Evolutionary conservation across 2,797 vertebrate species (phyloP).

Genomic region (Cyprinodon diabolis): DNA sequence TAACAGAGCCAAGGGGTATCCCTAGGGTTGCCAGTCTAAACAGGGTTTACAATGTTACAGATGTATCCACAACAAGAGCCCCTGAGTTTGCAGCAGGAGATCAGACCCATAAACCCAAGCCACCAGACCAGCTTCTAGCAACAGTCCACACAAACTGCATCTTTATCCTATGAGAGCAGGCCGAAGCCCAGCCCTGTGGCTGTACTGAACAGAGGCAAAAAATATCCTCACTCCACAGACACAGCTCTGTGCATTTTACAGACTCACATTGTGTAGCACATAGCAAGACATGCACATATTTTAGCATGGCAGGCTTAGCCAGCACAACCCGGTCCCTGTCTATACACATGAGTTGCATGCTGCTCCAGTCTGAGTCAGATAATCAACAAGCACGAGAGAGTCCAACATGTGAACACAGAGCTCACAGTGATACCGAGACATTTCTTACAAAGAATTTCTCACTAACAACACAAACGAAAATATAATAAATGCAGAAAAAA

Average conservation of each 20-base stretch:
- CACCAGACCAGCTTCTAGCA: slow-evolving; percentile 53
- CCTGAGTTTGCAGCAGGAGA: slow-evolving; percentile 11
- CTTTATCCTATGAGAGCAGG: slow-evolving; percentile 73
- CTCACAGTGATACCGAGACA: slow-evolving; percentile 18
- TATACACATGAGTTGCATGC: slow-evolving; percentile 55
- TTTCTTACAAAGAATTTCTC: slow-evolving; percentile 25
- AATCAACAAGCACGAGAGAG: slow-evolving; percentile 48
- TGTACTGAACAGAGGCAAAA: slow-evolving; percentile 72
- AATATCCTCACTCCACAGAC: slow-evolving; percentile 77
- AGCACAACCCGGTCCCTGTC: slow-evolving; percentile 73
- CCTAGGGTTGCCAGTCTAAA: slow-evolving; percentile 57
- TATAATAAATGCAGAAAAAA: slow-evolving; percentile 7
- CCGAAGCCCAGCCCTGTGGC: slow-evolving; percentile 56
- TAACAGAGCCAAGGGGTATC: slow-evolving; percentile 58
- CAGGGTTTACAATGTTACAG: slow-evolving; percentile 41
- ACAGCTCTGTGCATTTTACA: slow-evolving; percentile 78
- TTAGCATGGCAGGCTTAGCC: slow-evolving; percentile 69
- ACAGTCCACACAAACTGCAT: slow-evolving; percentile 71
- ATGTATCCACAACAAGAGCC: slow-evolving; percentile 29
- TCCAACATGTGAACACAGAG: slow-evolving; percentile 30
- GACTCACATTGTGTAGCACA: slow-evolving; percentile 71
- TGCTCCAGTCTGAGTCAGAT: slow-evolving; percentile 62
- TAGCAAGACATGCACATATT: slow-evolving; percentile 76
- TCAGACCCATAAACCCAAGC: slow-evolving; percentile 37
- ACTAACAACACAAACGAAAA: slow-evolving; percentile 1